Conservation (phyloP, 2,797 vertebrate species). For the Gambelia wislizenii region DNA sequence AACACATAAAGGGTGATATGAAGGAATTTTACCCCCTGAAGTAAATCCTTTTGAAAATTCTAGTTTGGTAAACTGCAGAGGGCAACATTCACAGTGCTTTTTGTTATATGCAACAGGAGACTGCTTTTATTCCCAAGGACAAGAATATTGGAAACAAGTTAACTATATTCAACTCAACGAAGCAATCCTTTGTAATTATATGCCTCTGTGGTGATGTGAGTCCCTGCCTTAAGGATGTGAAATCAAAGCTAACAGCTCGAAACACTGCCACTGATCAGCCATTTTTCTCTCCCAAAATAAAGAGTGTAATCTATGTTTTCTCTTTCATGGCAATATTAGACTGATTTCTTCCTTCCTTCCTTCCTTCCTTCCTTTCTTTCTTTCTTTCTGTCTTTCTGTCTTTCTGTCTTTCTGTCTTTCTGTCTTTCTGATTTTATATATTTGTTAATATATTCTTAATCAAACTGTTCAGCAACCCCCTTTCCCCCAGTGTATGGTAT, state of each 20-base stretch:
- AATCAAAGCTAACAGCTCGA: slow-evolving; percentile 62
- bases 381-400: no score
- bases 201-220: slow-evolving; percentile 47
- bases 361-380: background rate
- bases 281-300: slow-evolving; percentile 27
- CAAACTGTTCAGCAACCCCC: background rate
- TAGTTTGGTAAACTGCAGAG: slow-evolving; percentile 1
- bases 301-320: background rate
- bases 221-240: slow-evolving; percentile 50
- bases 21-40: background rate
- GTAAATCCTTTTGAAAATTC: background rate
- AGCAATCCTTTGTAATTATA: slow-evolving; percentile 45
- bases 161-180: slow-evolving; percentile 46
- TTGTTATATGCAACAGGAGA: slow-evolving; percentile 15
- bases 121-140: slow-evolving; percentile 36
- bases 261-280: slow-evolving; percentile 50
- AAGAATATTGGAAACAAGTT: slow-evolving; percentile 55
- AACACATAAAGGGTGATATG: background rate
- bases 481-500: background rate
- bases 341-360: background rate
- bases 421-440: no score
- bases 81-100: slow-evolving; percentile 23
- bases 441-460: background rate
- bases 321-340: background rate
- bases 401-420: no score